Evolutionary conservation across 2,113 vertebrate genomes (phyloP), one percentile per base, ranked within the genome.

Genomic region (Monarcha castaneiventris): DNA sequence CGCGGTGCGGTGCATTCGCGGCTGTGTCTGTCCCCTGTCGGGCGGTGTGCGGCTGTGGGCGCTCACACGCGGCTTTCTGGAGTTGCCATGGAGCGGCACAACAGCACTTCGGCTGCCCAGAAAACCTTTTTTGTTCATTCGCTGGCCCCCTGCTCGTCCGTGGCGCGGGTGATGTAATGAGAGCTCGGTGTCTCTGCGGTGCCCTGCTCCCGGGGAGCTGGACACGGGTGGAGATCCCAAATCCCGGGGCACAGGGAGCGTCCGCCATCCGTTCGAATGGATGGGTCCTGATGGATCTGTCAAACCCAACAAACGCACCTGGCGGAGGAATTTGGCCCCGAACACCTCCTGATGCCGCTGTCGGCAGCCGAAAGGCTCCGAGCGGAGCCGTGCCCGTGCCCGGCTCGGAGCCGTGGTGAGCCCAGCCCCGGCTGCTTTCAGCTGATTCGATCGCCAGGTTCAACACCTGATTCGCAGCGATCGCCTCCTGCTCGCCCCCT

Each of bases 41-140:
- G 55, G 33, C 73, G 32, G 14, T 11, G 62, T 14, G 71, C 11
- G 63, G 55, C 33, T 33, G 88, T 12, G 63, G 44, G 49, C 39
- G 33, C 61, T 13, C 81, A 49, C 81, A 62, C 29, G 55, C 43
- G 63, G 76, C 35, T 84, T 84, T 84, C 72, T 63, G 87, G 87
- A 90, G 87, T 97, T 96, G 94, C 94, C 71, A 90, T 90, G 96
- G 95, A 97, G 95, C 30, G 17, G 55, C 3, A 37, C 61, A 62
- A 67, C 75, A 67, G 52, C 79, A 89, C 93, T 94, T 75, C 1
- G 27, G 71, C 49, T 72, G 69, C 52, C 73, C 71, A 16, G 37
- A 67, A 63, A 93, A 69, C 33, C 30, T 10, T 84, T 85, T 76
- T 17, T 8, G 49, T 55, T 62, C 37, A 44, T 85, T 84, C 55